Conservation (phyloP, 2,797 vertebrate genomes). For the Propithecus deckenii region DNA sequence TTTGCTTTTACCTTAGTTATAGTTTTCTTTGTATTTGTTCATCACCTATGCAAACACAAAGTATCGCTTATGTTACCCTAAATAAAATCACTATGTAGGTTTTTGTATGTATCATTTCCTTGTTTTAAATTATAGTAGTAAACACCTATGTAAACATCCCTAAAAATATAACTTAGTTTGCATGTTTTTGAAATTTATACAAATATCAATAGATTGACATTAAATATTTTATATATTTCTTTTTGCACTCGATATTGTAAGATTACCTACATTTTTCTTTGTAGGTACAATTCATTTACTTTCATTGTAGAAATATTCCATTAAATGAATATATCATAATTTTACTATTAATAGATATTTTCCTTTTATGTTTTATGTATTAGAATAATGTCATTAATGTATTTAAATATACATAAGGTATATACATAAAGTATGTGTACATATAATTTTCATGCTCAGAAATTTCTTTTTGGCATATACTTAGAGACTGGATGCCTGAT, state of each 20-base stretch:
- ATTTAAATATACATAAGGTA: not conserved
- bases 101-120: not conserved
- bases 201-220: not conserved
- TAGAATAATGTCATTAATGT: not conserved
- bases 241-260: not conserved
- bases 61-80: not conserved
- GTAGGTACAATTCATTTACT: not conserved
- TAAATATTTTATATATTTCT: not conserved
- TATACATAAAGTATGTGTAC: not conserved
- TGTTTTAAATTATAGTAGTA: not conserved
- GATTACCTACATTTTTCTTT: not conserved
- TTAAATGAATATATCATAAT: not conserved
- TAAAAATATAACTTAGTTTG: not conserved
- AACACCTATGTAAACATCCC: not conserved
- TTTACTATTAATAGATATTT: not conserved
- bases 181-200: not conserved
- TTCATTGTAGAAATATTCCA: not conserved
- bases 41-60: not conserved
- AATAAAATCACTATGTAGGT: not conserved
- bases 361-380: not conserved
- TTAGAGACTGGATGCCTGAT: not conserved
- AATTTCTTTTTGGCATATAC: not conserved
- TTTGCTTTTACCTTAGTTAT: not conserved
- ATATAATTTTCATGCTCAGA: not conserved
- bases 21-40: not conserved